A percentile compares a stretch with the other conserved stretches of the same genome.
Evolutionary conservation across 2,113 vertebrate species (phyloP).

Genomic region (Dolichallabes microphthalmus): DNA sequence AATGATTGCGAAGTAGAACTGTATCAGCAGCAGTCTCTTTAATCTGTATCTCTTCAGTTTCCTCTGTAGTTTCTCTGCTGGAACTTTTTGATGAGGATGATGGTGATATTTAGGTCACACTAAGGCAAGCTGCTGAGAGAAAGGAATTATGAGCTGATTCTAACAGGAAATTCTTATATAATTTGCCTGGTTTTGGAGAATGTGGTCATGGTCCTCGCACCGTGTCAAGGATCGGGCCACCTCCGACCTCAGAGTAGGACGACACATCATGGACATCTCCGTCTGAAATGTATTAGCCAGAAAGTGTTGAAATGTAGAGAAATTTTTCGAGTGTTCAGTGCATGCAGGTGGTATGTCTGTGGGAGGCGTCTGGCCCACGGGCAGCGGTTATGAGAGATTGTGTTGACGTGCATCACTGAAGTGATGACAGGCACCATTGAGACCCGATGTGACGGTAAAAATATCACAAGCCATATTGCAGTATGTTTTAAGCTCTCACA

Average conservation of each 20-base stretch:
- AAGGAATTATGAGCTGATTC: not conserved
- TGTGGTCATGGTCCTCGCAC: not conserved
- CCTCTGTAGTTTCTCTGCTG: not conserved
- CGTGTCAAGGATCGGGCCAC: not conserved
- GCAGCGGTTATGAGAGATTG: not conserved
- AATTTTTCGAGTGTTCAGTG: not conserved
- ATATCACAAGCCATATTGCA: slow-evolving; percentile 16
- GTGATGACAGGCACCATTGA: slow-evolving; percentile 66
- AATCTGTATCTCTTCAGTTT: not conserved
- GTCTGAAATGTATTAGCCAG: not conserved
- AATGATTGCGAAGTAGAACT: not conserved
- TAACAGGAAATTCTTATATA: not conserved
- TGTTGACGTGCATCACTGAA: slow-evolving; percentile 55
- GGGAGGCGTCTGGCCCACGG: slow-evolving; percentile 4
- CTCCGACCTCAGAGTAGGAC: not conserved
- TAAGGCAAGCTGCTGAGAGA: not conserved
- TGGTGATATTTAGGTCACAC: not conserved
- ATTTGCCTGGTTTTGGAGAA: not conserved
- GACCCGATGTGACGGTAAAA: slow-evolving; percentile 27
- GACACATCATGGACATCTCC: no score
- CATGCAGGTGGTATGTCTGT: slow-evolving; percentile 21
- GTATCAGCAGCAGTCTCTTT: not conserved
- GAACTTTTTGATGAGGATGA: not conserved
- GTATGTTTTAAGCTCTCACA: not conserved
- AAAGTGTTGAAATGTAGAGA: not conserved